Conservation (phyloP, 2,797 vertebrate species). For the Helarctos malayanus region DNA sequence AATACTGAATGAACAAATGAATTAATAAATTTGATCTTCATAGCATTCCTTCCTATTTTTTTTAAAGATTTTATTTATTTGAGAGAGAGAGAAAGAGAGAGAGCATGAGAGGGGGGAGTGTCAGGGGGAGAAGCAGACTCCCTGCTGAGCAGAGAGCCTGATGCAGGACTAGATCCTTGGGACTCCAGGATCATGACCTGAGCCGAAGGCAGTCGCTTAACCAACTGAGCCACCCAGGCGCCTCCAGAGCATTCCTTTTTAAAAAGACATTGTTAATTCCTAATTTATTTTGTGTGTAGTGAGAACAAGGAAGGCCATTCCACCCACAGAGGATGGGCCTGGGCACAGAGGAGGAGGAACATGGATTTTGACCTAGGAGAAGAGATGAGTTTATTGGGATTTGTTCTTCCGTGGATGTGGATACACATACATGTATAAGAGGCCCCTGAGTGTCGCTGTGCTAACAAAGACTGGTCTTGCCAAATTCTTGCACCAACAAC, state of each 20-base stretch:
- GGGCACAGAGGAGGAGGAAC: not conserved
- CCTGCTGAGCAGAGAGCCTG: too few species aligned
- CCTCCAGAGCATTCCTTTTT: not conserved
- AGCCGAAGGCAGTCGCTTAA: too few species aligned
- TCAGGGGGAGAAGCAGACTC: too few species aligned
- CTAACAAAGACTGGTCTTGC: constrained; percentile 55
- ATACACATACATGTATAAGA: constrained; percentile 5
- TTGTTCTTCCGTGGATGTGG: constrained; percentile 9
- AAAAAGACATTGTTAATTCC: constrained; percentile 35
- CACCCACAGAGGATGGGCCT: not conserved
- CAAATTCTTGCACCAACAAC: constrained; percentile 69
- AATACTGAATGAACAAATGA: constrained; percentile 38
- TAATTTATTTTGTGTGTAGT: constrained; percentile 19
- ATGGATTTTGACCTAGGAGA: not conserved
- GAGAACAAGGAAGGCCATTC: constrained; percentile 31
- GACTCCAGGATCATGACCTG: too few species aligned
- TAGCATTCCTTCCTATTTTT: constrained; percentile 36
- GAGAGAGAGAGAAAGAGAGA: too few species aligned
- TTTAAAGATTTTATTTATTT: not conserved
- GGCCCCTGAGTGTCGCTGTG: not conserved
- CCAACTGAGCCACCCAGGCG: too few species aligned
- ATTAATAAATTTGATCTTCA: constrained; percentile 47
- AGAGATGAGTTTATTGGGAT: constrained; percentile 19
- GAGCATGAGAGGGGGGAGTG: too few species aligned
- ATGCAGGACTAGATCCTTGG: too few species aligned